These are phyloP conservation scores for Pandemis cinnamomeana DNA, from an alignment of 2,888 invertebrate species.

Conservation along the genomic window DNA sequence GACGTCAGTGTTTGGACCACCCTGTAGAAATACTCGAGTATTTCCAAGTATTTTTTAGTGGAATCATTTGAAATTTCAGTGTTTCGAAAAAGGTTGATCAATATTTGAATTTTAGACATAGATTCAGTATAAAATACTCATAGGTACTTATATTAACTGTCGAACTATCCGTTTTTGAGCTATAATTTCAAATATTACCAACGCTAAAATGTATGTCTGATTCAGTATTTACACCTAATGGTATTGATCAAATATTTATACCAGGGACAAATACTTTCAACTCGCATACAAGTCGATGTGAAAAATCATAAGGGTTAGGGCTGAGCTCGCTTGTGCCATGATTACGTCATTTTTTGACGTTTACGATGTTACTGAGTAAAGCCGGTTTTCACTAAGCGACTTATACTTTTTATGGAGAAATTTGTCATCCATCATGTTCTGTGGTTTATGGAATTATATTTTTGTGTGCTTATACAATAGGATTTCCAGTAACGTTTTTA, in stretches of 20 bases:
- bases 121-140: too few relatives aligned
- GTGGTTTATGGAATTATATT: background rate
- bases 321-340: constrained; percentile 22
- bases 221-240: background rate
- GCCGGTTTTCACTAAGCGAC: constrained; percentile 17
- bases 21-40: constrained; percentile 6
- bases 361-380: constrained; percentile 21
- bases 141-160: too few relatives aligned
- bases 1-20: too few relatives aligned
- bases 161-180: too few relatives aligned
- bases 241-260: constrained; percentile 16
- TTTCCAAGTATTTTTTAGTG: background rate
- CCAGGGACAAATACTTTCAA: constrained; percentile 9
- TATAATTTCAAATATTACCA: too few relatives aligned
- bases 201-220: too few relatives aligned
- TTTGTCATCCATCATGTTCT: constrained; percentile 14
- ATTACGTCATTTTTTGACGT: constrained; percentile 32
- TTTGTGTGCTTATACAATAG: background rate
- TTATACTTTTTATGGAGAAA: constrained; percentile 17
- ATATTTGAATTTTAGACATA: too few relatives aligned
- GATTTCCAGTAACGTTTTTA: too few relatives aligned
- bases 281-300: constrained; percentile 35
- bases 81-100: background rate
- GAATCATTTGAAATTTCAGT: background rate
- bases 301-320: constrained; percentile 43